Base-by-base conservation (phyloP, 2,113 vertebrate genomes). In the Gasterosteus nipponicus region DNA sequence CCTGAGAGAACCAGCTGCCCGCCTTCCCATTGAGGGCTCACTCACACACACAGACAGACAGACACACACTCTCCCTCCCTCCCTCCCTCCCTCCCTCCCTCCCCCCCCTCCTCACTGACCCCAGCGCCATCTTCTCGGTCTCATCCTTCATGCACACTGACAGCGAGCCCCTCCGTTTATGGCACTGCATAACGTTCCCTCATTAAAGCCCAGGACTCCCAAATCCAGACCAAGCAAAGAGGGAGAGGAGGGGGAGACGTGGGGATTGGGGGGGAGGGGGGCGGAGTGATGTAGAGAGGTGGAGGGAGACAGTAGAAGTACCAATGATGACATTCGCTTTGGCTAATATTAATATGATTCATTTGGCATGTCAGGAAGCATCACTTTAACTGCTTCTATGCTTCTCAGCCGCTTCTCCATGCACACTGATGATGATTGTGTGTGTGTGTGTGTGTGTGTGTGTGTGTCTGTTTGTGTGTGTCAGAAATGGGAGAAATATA, bases 141-240 rank as follows among this genome's bases (percentile, higher is more conserved):
- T 96, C 95, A 96, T 97, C 95, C 96, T 94, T 95, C 95, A 97
- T 96, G 95, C 96, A 96, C 94, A 92, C 95, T 96, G 96, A 96
- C 95, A 96, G 95, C 94, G 93, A 94, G 94, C 94, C 94, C 94
- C 95, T 93, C 87, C 69, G 94, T 97, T 93, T 97, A 96, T 96
- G 96, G 95, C 93, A 91, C 95, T 94, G 96, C 95, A 97, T 99
- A 96, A 95, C 94, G 92, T 93, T 93, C 93, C 94, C 96, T 98
- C 96, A 97, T 98, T 98, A 98, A 95, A 95, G 77, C 93, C 94
- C 93, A 91, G 93, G 93, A 94, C 94, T 95, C 88, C 77, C 92
- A 95, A 95, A 94, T 92, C 94, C 92, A 93, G 95, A 95, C 91
- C 87, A 95, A 86, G 94, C 93, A 91, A 93, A 94, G 95, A 94